Conservation (phyloP, 2,113 vertebrate species). For the Danio rerio region GRCz12tu NC_133191.1:2085501-2086000, state of each 20-base stretch:
- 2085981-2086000: too few species aligned
- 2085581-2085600: conserved; percentile 18
- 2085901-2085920: neutral
- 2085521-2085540: neutral
- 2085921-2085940: conserved; percentile 56
- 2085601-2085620: neutral
- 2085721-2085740: conserved; percentile 29
- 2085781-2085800: conserved; percentile 66
- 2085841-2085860: conserved; percentile 63
- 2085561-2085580: conserved; percentile 32
- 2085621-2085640: conserved; percentile 8
- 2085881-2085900: conserved; percentile 67
- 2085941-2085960: conserved; percentile 37
- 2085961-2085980: too few species aligned
- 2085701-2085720: conserved; percentile 24
- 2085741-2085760: conserved; percentile 31
- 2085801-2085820: conserved; percentile 71
- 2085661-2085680: conserved; percentile 23
- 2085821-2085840: conserved; percentile 72
- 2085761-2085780: conserved; percentile 39
- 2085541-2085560: neutral
- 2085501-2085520: neutral
- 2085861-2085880: conserved; percentile 72
- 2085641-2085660: conserved; percentile 27
- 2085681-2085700: conserved; percentile 40